Percentiles rank a stretch among this genome's conserved stretches.
These are phyloP conservation scores for Sinopyrophorus schimmeli DNA, from an alignment of 2,888 invertebrate species.

Conservation along the genomic window DNA sequence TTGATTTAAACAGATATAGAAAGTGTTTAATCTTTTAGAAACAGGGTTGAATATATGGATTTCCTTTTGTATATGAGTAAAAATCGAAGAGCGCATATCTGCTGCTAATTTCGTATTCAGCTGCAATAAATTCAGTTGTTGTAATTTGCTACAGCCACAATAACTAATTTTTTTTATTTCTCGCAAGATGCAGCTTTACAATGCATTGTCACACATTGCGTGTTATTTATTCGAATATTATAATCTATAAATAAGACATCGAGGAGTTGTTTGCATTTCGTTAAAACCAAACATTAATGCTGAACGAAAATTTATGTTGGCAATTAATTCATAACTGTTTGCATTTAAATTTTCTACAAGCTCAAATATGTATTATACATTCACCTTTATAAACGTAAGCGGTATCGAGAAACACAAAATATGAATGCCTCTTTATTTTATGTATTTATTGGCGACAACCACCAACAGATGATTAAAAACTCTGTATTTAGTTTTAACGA, in stretches of 20 bases:
- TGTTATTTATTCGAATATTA: slow-evolving; percentile 16
- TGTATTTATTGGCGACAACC: slow-evolving; percentile 13
- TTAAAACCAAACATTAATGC: slow-evolving; percentile 16
- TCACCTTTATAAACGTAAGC: slow-evolving; percentile 9
- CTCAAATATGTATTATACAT: slow-evolving; percentile 13
- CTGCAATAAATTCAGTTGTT: too few species aligned
- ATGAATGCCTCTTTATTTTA: slow-evolving; percentile 11
- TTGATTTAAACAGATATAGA: slow-evolving; percentile 12
- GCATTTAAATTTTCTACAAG: slow-evolving; percentile 17
- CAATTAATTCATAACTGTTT: slow-evolving; percentile 17
- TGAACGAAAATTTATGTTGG: slow-evolving; percentile 13
- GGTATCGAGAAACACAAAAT: slow-evolving; percentile 10
- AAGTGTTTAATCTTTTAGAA: too few species aligned
- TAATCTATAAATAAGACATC: slow-evolving; percentile 16
- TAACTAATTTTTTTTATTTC: too few species aligned
- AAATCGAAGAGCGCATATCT: too few species aligned
- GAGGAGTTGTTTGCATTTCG: slow-evolving; percentile 14
- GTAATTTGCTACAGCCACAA: too few species aligned
- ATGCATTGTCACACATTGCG: slow-evolving; percentile 13
- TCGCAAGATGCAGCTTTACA: too few species aligned
- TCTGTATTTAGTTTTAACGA: too few species aligned
- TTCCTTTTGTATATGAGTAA: too few species aligned
- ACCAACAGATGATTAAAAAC: too few species aligned
- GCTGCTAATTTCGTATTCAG: too few species aligned
- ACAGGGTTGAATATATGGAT: too few species aligned